phyloP scores from a whole-genome alignment of 2,797 vertebrate species.

The Falco novaeseelandiae region DNA sequence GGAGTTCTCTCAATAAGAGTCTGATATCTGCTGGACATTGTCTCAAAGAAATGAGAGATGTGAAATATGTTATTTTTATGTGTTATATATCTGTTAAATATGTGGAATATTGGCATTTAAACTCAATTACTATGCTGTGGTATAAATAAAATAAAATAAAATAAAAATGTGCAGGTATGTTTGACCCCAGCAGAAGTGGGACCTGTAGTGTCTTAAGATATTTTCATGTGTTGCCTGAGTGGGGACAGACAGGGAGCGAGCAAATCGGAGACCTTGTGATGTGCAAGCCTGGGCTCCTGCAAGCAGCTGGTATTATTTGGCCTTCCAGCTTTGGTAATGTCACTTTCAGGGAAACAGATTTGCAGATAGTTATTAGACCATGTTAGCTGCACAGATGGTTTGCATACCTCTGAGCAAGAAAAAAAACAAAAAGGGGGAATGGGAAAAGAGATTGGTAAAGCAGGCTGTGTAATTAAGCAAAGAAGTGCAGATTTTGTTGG shows the following conservation, averaged over 20 bases:
- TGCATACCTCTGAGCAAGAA: constrained; percentile 1
- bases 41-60: not conserved
- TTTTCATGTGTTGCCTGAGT: not conserved
- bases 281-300: not conserved
- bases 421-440: not conserved
- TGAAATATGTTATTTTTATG: not conserved
- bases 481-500: not conserved
- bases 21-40: not conserved
- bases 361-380: not conserved
- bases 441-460: not conserved
- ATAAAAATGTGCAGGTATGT: not conserved
- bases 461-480: not conserved
- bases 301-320: not conserved
- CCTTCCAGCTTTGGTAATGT: not conserved
- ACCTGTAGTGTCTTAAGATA: not conserved
- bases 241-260: not conserved
- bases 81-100: not conserved
- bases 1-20: not conserved
- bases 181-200: not conserved
- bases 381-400: constrained; percentile 16
- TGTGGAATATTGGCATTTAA: not conserved
- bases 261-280: not conserved
- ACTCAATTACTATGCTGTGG: not conserved
- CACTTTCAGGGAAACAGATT: not conserved
- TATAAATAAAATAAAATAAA: not conserved